A percentile compares a stretch with the other conserved stretches of the same genome.
These are phyloP conservation scores for Sapayoa aenigma DNA, from an alignment of 2,113 vertebrate species.

Conservation along the genomic window DNA sequence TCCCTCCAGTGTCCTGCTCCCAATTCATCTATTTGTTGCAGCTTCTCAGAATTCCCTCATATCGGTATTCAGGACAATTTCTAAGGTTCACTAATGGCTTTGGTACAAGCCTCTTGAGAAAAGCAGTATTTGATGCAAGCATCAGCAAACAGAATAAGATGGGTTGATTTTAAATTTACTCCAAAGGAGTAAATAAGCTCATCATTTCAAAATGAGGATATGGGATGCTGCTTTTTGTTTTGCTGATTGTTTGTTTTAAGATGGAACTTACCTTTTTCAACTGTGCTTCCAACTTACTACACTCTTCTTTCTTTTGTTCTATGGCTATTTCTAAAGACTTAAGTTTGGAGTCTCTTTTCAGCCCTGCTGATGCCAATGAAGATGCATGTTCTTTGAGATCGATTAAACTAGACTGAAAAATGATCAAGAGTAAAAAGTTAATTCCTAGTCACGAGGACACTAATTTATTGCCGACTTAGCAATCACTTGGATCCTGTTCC, in stretches of 20 bases:
- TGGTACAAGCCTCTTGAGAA: constrained; percentile 44
- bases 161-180: constrained; percentile 27
- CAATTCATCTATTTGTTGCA: constrained; percentile 5
- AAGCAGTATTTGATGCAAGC: constrained; percentile 56
- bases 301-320: constrained; percentile 99
- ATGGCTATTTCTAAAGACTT: constrained; percentile 98
- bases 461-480: constrained; percentile 18
- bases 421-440: constrained; percentile 64
- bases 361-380: constrained; percentile 91
- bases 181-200: constrained; percentile 2
- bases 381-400: constrained; percentile 98
- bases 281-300: constrained; percentile 98
- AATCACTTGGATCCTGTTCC: neutral
- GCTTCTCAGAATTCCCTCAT: constrained; percentile 41
- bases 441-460: constrained; percentile 10
- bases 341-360: constrained; percentile 98
- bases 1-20: neutral
- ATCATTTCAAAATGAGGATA: neutral
- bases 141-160: constrained; percentile 64
- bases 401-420: constrained; percentile 92
- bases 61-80: constrained; percentile 35
- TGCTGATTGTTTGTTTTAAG: neutral
- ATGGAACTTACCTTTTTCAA: constrained; percentile 84
- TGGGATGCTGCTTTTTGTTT: neutral
- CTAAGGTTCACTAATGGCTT: constrained; percentile 50